These are phyloP conservation scores for Phengaris arion DNA, from an alignment of 2,888 invertebrate species.

Conservation along the genomic window DNA sequence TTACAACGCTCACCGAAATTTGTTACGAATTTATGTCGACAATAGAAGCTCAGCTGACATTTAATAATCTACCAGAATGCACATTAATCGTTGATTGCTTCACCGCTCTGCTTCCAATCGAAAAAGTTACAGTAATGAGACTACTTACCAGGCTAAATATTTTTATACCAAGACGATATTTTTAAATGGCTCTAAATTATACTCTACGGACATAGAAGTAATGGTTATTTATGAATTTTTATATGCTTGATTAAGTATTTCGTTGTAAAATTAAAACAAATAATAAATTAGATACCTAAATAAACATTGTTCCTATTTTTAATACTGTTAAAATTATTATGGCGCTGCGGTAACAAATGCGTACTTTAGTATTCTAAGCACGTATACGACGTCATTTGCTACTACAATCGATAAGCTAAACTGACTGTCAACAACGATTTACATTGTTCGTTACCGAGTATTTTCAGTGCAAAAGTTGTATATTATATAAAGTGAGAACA, in stretches of 20 bases:
- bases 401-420: constrained; percentile 47
- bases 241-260: not conserved
- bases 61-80: not conserved
- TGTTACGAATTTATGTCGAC: constrained; percentile 51
- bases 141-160: not conserved
- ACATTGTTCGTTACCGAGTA: constrained; percentile 7
- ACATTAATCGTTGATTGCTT: not conserved
- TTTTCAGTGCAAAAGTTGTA: constrained; percentile 5
- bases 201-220: not conserved
- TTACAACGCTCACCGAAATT: constrained; percentile 69
- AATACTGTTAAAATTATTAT: constrained; percentile 19
- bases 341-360: constrained; percentile 2
- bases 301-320: constrained; percentile 5
- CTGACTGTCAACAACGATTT: constrained; percentile 25
- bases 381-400: constrained; percentile 50
- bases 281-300: constrained; percentile 11
- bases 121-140: not conserved
- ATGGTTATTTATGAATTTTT: not conserved
- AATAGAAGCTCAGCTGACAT: constrained; percentile 21
- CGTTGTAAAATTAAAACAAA: constrained; percentile 9
- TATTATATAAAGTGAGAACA: constrained; percentile 7
- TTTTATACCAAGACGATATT: no score
- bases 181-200: no score
- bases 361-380: constrained; percentile 52
- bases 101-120: not conserved